Conservation (phyloP, 1,140 invertebrate species). For the Drosophila tani region DNA sequence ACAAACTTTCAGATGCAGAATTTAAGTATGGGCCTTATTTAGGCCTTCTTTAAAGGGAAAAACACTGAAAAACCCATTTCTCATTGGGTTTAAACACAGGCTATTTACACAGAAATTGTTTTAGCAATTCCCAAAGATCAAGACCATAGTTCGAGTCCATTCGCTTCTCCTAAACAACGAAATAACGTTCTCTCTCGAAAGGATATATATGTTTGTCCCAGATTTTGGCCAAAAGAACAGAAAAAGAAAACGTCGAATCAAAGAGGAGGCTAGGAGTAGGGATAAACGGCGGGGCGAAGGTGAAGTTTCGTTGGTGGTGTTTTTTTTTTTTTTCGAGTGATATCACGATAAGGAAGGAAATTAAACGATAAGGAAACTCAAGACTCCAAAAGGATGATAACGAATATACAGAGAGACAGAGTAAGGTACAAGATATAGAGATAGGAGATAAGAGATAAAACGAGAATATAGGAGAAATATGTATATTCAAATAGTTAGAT, state of each 20-base stretch:
- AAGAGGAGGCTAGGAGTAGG: neutral
- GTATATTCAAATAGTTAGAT: slow-evolving; percentile 82
- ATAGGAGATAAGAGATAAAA: slow-evolving; percentile 55
- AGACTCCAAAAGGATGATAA: slow-evolving; percentile 21
- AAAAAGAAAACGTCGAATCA: neutral
- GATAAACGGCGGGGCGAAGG: neutral
- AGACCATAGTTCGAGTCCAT: slow-evolving; percentile 24
- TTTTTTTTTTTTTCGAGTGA: slow-evolving; percentile 28
- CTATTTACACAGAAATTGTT: slow-evolving; percentile 21
- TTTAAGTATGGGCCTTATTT: neutral
- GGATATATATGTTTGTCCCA: slow-evolving; percentile 11
- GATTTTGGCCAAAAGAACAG: slow-evolving; percentile 9
- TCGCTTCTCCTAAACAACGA: slow-evolving; percentile 15
- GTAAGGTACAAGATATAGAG: slow-evolving; percentile 18
- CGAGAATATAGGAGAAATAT: slow-evolving; percentile 71
- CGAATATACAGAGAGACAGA: slow-evolving; percentile 2
- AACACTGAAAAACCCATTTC: neutral
- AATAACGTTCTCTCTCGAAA: neutral
- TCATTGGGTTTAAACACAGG: neutral
- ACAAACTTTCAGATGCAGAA: slow-evolving; percentile 8
- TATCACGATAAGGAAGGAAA: slow-evolving; percentile 23
- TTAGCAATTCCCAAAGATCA: neutral
- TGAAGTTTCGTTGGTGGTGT: slow-evolving; percentile 22
- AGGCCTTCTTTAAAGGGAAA: neutral
- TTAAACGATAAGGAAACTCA: neutral